phyloP scores from a whole-genome alignment of 2,113 vertebrate genomes.

The Cromileptes altivelis region DNA sequence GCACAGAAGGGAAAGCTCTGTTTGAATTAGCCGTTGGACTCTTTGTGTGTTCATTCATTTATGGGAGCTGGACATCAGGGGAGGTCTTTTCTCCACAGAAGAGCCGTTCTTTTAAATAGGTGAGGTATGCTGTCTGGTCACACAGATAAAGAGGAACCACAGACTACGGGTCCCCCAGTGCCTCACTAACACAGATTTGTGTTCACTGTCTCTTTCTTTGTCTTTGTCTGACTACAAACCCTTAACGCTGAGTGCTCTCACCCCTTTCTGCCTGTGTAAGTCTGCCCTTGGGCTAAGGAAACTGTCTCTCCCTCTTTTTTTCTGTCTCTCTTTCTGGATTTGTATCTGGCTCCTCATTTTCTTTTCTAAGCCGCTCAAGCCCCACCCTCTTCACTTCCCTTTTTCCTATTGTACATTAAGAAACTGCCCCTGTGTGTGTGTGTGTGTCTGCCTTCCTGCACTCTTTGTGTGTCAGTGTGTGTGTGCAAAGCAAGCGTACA shows the following conservation, averaged over 20 bases:
- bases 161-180: conserved; percentile 46
- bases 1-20: background rate
- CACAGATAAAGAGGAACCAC: conserved; percentile 58
- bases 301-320: background rate
- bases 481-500: conserved; percentile 25
- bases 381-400: conserved; percentile 31
- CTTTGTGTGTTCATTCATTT: conserved; percentile 23
- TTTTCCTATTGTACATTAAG: conserved; percentile 38
- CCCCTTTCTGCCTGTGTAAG: conserved; percentile 47
- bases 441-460: background rate
- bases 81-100: conserved; percentile 5
- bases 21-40: conserved; percentile 9
- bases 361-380: conserved; percentile 24
- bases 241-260: conserved; percentile 52
- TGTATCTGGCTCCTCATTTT: conserved; percentile 45
- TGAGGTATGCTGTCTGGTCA: conserved; percentile 58
- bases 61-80: conserved; percentile 4
- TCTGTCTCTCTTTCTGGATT: conserved; percentile 34
- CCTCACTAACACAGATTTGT: conserved; percentile 77
- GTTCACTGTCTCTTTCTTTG: conserved; percentile 61
- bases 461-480: background rate
- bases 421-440: conserved; percentile 17
- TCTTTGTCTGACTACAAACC: conserved; percentile 69
- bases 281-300: conserved; percentile 60
- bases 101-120: conserved; percentile 45